These are phyloP conservation scores for Parauchenoglanis ngamensis DNA, from an alignment of 2,797 vertebrate genomes.

Conservation along the genomic window DNA sequence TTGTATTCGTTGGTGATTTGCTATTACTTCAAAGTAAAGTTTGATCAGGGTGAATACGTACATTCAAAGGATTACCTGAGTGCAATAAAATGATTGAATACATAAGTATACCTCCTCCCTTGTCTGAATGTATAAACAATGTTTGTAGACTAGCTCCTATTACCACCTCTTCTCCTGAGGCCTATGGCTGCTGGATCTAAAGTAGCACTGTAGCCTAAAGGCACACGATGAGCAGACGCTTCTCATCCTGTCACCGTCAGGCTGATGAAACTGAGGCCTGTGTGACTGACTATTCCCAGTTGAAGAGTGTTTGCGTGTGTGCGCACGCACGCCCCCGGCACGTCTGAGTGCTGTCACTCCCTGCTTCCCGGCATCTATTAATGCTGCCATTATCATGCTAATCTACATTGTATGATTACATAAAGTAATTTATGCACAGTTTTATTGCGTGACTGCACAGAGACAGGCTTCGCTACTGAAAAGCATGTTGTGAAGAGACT, in stretches of 20 bases:
- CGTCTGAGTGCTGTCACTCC: conserved; percentile 97
- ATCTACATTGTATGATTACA: conserved; percentile 99
- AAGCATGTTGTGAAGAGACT: conserved; percentile 67
- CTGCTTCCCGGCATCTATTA: conserved; percentile 99
- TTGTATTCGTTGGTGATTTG: neutral
- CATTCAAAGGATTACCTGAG: conserved; percentile 6
- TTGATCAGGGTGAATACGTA: neutral
- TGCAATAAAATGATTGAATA: conserved; percentile 42
- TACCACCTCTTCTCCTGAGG: conserved; percentile 75
- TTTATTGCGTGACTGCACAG: conserved; percentile 85
- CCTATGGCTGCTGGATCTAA: conserved; percentile 74
- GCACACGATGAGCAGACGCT: conserved; percentile 74
- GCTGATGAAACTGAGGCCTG: conserved; percentile 76
- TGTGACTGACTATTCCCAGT: conserved; percentile 78
- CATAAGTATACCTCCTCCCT: conserved; percentile 63
- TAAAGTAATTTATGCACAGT: conserved; percentile 98
- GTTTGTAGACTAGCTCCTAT: conserved; percentile 75
- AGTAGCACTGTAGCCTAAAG: conserved; percentile 75
- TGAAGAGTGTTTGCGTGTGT: conserved; percentile 67
- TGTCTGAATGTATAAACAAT: conserved; percentile 71
- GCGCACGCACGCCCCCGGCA: conserved; percentile 83
- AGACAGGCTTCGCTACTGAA: conserved; percentile 78
- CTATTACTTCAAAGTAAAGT: neutral
- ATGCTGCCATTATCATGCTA: conserved; percentile 99
- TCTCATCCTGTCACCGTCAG: conserved; percentile 78